These are phyloP conservation scores for Zenarchopterus dispar DNA, from an alignment of 2,797 vertebrate species.

Conservation along the genomic window DNA sequence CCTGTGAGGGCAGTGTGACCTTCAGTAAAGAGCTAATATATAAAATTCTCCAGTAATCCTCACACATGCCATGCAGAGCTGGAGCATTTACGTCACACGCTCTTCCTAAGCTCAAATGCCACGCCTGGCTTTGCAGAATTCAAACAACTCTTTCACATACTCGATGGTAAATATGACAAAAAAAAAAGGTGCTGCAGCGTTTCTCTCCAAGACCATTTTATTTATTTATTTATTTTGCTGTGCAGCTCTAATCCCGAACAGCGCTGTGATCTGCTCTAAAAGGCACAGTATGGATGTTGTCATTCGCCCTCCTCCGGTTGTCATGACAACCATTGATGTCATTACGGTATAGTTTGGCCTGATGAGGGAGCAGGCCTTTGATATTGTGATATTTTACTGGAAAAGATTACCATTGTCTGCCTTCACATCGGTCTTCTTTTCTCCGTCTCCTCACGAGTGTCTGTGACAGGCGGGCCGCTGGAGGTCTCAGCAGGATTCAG, in stretches of 20 bases:
- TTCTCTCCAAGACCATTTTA: background rate
- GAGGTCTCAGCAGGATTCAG: slow-evolving; percentile 48
- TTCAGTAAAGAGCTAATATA: slow-evolving; percentile 27
- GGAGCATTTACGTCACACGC: background rate
- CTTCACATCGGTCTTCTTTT: slow-evolving; percentile 25
- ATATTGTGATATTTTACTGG: slow-evolving; percentile 57
- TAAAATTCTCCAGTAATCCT: slow-evolving; percentile 10
- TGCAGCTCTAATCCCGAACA: slow-evolving; percentile 49
- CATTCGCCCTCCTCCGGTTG: slow-evolving; percentile 78
- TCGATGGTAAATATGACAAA: background rate
- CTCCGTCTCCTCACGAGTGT: slow-evolving; percentile 26
- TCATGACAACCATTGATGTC: slow-evolving; percentile 88
- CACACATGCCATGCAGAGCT: slow-evolving; percentile 2
- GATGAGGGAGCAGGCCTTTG: slow-evolving; percentile 55
- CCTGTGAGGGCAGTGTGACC: slow-evolving; percentile 35
- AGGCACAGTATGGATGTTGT: slow-evolving; percentile 71
- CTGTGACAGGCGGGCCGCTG: slow-evolving; percentile 45
- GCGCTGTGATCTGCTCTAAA: slow-evolving; percentile 60
- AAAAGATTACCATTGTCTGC: slow-evolving; percentile 34
- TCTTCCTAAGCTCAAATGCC: slow-evolving; percentile 3
- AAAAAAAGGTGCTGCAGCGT: no score
- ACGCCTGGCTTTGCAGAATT: slow-evolving; percentile 4
- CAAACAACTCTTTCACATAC: background rate
- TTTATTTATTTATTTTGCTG: background rate
- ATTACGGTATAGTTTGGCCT: slow-evolving; percentile 69